Evolutionary conservation across 2,113 vertebrate species (phyloP), one percentile per base, ranked within the genome.

Genomic region (Oreotrochilus melanogaster): DNA sequence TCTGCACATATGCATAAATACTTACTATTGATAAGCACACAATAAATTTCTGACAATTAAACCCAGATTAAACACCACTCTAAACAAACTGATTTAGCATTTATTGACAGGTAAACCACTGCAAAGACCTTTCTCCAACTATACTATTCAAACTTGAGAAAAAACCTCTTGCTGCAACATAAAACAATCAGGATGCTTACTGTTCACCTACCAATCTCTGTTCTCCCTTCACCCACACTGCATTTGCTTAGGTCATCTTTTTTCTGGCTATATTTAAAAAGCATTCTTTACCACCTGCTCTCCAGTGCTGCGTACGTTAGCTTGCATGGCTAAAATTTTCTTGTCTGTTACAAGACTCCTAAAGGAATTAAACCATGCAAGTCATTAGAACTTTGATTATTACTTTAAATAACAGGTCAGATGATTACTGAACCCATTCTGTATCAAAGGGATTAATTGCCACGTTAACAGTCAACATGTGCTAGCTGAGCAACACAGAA

Each of bases 341-440:
- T 78, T 4, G 1, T 80, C 72, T 82, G 18, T 35, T 82, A 11
- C 60, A 92, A 86, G 65, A 45, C 5, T 95, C 74, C 84, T 72
- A 42, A 69, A 89, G 86, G 73, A 92, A 91, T 88, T 95, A 94
- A 92, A 82, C 35, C 30, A 62, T 23, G 31, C 12, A 65, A 86
- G 78, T 72, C 78, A 91, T 82, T 85, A 92, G 33, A 94, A 78
- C 64, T 93, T 73, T 33, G 71, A 75, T 95, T 88, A 83, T 73
- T 71, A 35, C 79, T 56, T 86, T 80, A 93, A 95, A 64, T 71
- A 92, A 73, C 43, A 90, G 78, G 39, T 86, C 72, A 78, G 60
- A 88, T 66, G 47, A 93, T 80, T 86, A 89, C 42, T 84, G 78
- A 92, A 78, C 30, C 27, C 60, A 30, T n/a, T 54, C 54, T 54